Percentiles rank a stretch among this genome's conserved stretches.
Evolutionary conservation across 2,888 invertebrate genomes (phyloP).

Genomic region (Clusia tigrina): DNA sequence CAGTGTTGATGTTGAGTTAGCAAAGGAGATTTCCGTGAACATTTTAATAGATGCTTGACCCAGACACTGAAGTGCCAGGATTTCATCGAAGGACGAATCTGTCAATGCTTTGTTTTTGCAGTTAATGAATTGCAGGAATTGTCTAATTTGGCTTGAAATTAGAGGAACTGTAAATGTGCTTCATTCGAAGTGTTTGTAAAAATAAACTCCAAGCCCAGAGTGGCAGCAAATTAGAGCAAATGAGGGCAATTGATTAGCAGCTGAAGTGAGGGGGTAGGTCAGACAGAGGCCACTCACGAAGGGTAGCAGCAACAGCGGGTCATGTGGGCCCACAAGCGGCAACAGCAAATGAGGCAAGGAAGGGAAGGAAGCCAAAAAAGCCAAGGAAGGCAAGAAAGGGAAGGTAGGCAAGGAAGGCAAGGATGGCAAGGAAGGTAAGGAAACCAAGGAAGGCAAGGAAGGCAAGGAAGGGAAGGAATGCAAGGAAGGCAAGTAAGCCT

Average conservation of each 20-base stretch:
- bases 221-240: too few species aligned
- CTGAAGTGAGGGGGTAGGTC: too few species aligned
- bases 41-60: background rate
- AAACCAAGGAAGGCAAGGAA: too few species aligned
- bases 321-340: too few species aligned
- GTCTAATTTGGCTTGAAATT: background rate
- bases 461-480: background rate
- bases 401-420: constrained; percentile 4
- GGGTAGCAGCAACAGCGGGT: too few species aligned
- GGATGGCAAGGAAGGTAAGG: background rate
- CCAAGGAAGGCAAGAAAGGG: background rate
- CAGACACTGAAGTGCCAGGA: background rate
- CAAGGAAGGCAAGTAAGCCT: background rate
- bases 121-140: background rate
- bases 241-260: too few species aligned
- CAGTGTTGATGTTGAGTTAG: background rate
- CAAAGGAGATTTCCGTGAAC: background rate
- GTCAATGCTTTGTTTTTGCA: background rate
- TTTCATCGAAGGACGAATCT: background rate
- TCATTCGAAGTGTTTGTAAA: too few species aligned
- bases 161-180: constrained; percentile 2
- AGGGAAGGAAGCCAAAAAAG: constrained; percentile 4
- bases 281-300: too few species aligned
- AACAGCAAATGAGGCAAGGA: background rate
- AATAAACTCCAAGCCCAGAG: too few species aligned